These are phyloP conservation scores for Cossypha polioptera DNA, from an alignment of 2,797 vertebrate genomes.

Conservation along the genomic window DNA sequence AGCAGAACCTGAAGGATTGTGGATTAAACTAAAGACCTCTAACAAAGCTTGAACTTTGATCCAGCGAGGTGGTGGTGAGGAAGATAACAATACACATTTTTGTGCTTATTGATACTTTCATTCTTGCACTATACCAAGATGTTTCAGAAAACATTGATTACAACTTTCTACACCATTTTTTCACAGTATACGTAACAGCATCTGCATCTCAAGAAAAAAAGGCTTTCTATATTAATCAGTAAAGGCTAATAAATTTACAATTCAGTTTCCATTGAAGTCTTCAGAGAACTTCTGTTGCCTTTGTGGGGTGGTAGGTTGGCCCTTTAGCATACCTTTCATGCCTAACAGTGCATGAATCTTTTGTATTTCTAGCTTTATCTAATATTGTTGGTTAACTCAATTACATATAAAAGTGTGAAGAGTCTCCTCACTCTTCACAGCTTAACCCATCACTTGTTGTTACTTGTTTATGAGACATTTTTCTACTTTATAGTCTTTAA, in stretches of 20 bases:
- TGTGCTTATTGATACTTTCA: neutral
- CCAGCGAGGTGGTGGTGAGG: neutral
- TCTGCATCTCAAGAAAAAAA: neutral
- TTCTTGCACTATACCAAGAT: neutral
- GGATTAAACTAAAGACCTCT: conserved; percentile 23
- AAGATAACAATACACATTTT: neutral
- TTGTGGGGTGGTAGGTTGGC: conserved; percentile 21
- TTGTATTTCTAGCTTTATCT: conserved; percentile 60
- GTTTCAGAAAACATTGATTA: neutral
- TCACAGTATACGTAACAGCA: neutral
- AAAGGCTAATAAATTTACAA: conserved; percentile 37
- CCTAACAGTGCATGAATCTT: conserved; percentile 59
- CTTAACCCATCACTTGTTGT: conserved; percentile 48
- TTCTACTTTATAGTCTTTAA: conserved; percentile 67
- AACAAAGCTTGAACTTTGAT: conserved; percentile 30
- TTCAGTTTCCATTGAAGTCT: neutral
- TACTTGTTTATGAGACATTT: conserved; percentile 64
- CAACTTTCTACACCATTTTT: neutral
- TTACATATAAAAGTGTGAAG: conserved; percentile 28
- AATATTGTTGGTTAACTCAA: conserved; percentile 54
- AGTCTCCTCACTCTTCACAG: conserved; percentile 5
- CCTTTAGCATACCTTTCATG: conserved; percentile 56
- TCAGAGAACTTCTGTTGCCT: conserved; percentile 18
- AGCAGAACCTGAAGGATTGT: neutral
- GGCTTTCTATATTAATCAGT: conserved; percentile 17